These are phyloP conservation scores for Drosophila lowei DNA, from an alignment of 1,140 invertebrate species.

Conservation along the genomic window DNA sequence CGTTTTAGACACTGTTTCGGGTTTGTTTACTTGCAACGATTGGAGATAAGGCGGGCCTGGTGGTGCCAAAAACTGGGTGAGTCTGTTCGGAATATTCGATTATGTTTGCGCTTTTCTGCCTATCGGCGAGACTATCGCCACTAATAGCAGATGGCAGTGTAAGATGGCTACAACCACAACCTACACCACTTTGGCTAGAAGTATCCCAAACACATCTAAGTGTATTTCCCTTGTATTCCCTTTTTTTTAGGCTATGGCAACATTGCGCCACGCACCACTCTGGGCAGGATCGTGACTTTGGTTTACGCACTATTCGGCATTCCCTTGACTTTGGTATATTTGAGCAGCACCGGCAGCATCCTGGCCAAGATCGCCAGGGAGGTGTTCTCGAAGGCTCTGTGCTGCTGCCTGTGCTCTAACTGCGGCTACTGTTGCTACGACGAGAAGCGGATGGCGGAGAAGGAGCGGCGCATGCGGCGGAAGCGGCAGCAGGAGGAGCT, in stretches of 20 bases:
- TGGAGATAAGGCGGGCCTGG: too few species aligned
- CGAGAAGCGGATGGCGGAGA: conserved; percentile 90
- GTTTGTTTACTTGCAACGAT: too few species aligned
- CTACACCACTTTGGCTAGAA: too few species aligned
- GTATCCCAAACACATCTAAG: too few species aligned
- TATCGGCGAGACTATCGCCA: too few species aligned
- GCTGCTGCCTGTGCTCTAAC: conserved; percentile 92
- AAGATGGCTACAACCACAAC: too few species aligned
- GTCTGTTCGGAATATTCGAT: too few species aligned
- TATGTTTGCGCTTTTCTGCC: too few species aligned
- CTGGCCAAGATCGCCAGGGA: conserved; percentile 93
- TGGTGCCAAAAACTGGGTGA: too few species aligned
- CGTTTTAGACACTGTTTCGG: too few species aligned
- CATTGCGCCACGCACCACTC: conserved; percentile 90
- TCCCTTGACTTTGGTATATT: conserved; percentile 94
- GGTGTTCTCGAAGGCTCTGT: conserved; percentile 91
- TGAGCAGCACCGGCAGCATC: conserved; percentile 92
- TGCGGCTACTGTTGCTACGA: conserved; percentile 94
- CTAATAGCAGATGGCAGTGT: too few species aligned
- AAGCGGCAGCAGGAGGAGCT: conserved; percentile 90
- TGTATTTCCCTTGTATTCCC: background rate
- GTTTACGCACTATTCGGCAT: conserved; percentile 95
- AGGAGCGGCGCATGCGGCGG: conserved; percentile 89
- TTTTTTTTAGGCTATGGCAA: conserved; percentile 91
- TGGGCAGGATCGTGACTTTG: conserved; percentile 93